Base-by-base conservation (phyloP, 2,888 invertebrate genomes). In the Diplazon laetatorius region DNA sequence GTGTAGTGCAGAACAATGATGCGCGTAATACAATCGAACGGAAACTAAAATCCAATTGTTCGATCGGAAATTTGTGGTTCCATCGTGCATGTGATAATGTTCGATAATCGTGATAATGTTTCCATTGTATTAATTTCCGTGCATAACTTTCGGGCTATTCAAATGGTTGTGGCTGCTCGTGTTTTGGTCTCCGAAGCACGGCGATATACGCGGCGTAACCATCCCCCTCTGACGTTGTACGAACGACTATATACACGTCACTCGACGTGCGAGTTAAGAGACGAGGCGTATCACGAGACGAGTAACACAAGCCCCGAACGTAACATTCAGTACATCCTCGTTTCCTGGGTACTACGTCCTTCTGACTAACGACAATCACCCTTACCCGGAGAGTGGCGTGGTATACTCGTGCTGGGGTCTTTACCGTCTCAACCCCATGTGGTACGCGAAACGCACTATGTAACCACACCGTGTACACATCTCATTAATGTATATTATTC, bases 31-130 rank as follows among this genome's bases (percentile, higher is more conserved):
- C n/a, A n/a, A n/a, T n/a, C n/a, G n/a, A n/a, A n/a, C n/a, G n/a
- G n/a, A n/a, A n/a, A n/a, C n/a, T n/a, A n/a, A n/a, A n/a, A n/a
- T 30, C 30, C 2, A 30, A 30, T 30, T 30, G 2, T 30, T 30
- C 82, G 80, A 76, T 73, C 59, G n/a, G n/a, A 52, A 60, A 59
- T 85, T 77, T 82, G 85, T 78, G 25, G 9, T 8, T 35, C 20
- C 20, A 48, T 48, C 20, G 6, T 3, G 20, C 0, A 48, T 22
- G 10, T 0, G 22, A 20, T 20, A 48, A 22, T 44, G 10, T 4
- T 25, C 0, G 16, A 22, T 42, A 14, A 25, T 25, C 12, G 1
- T 12, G n/a, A 25, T 50, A 50, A 22, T 20, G 50, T 20, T 22
- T 10, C 6, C n/a, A 52, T 22, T 20, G 22, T 20, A 22, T 48